Percentiles rank a stretch among this genome's conserved stretches.
These are phyloP conservation scores for Takifugu flavidus DNA, from an alignment of 2,113 vertebrate genomes.

Conservation along the genomic window DNA sequence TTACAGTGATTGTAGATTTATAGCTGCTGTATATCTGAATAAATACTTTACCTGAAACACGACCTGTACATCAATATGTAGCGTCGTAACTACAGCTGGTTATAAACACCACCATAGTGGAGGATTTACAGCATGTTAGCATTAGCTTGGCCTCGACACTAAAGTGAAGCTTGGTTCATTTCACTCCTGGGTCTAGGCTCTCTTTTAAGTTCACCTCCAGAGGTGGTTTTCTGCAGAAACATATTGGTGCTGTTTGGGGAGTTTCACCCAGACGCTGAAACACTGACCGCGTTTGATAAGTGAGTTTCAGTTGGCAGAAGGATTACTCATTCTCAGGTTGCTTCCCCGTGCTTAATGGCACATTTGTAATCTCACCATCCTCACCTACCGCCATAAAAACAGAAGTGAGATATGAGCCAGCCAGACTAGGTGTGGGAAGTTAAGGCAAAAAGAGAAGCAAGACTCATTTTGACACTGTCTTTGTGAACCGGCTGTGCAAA, in stretches of 20 bases:
- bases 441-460: too few species aligned
- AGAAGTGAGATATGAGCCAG: constrained; percentile 1
- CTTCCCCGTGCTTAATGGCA: background rate
- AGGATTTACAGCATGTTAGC: too few species aligned
- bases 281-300: constrained; percentile 12
- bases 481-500: background rate
- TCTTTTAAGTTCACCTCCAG: background rate
- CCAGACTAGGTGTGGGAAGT: background rate
- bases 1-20: too few species aligned
- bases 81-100: too few species aligned
- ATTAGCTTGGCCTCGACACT: too few species aligned
- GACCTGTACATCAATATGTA: too few species aligned
- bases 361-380: constrained; percentile 2
- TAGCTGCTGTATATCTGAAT: too few species aligned
- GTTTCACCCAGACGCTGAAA: constrained; percentile 3
- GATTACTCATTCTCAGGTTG: constrained; percentile 25
- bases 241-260: background rate
- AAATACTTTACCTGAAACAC: too few species aligned
- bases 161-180: too few species aligned
- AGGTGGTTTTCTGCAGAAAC: background rate
- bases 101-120: too few species aligned
- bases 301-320: constrained; percentile 41
- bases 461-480: background rate
- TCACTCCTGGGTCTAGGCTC: too few species aligned
- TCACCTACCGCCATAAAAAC: background rate